Conservation (phyloP, 1,140 invertebrate species). For the Whitmania pigra region DNA sequence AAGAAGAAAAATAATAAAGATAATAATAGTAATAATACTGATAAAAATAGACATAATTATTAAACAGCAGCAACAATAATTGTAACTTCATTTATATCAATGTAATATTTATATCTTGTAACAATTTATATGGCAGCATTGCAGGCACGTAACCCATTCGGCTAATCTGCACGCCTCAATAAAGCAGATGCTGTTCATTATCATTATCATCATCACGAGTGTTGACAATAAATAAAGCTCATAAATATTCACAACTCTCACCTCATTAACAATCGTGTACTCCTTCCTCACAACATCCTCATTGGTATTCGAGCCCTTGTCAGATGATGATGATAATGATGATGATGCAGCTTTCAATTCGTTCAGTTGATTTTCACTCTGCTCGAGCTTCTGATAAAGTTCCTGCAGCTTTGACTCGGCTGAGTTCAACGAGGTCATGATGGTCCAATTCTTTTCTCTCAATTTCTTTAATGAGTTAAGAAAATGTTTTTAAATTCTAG, state of each 20-base stretch:
- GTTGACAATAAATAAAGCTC: not conserved
- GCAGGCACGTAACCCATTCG: no score
- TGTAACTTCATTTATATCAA: no score
- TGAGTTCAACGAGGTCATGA: not conserved
- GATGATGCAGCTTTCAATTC: not conserved
- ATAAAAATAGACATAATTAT: not conserved
- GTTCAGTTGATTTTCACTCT: not conserved
- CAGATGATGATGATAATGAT: not conserved
- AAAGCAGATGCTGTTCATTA: no score
- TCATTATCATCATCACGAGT: no score
- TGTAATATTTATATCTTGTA: no score
- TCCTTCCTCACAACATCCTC: not conserved
- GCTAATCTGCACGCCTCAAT: no score
- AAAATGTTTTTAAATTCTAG: no score
- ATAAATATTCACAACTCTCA: not conserved
- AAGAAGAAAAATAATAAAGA: no score
- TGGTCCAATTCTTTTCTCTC: slow-evolving; percentile 4
- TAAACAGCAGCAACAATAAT: no score
- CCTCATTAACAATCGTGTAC: slow-evolving; percentile 5
- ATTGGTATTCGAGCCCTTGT: not conserved
- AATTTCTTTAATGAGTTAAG: not conserved
- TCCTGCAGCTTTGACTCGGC: not conserved
- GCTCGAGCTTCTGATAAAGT: not conserved
- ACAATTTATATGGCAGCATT: no score
- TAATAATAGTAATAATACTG: no score